These are phyloP conservation scores for Hippocampus zosterae DNA, from an alignment of 2,113 vertebrate genomes.

Conservation along the genomic window DNA sequence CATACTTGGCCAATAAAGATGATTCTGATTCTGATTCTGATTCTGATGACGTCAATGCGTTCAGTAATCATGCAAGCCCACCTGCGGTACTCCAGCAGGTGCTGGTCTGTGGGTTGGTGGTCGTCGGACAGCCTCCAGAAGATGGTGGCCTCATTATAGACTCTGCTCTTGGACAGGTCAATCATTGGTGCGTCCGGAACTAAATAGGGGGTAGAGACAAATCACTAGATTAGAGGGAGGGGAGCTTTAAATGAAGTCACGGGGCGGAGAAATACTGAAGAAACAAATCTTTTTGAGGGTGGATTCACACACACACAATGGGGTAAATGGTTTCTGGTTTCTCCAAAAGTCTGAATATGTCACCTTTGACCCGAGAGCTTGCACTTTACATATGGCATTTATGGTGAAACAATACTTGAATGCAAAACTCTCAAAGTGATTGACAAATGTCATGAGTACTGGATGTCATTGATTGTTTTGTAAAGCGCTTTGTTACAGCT, in stretches of 20 bases:
- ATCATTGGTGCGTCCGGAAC: slow-evolving; percentile 87
- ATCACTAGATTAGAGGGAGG: background rate
- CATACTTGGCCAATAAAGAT: too few relatives aligned
- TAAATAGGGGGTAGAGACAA: slow-evolving; percentile 37
- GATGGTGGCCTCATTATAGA: slow-evolving; percentile 86
- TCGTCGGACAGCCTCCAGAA: slow-evolving; percentile 83
- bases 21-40: too few relatives aligned
- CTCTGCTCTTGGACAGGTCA: slow-evolving; percentile 78
- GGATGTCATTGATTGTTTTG: background rate
- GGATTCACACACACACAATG: too few relatives aligned
- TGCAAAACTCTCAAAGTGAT: background rate
- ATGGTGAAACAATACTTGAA: background rate
- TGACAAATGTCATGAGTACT: background rate
- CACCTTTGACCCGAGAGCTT: background rate
- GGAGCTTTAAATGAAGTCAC: background rate
- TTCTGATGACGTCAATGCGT: background rate
- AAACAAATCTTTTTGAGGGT: background rate
- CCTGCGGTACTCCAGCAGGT: slow-evolving; percentile 85
- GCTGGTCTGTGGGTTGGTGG: slow-evolving; percentile 77
- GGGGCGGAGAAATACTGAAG: too few relatives aligned
- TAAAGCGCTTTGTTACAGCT: too few relatives aligned
- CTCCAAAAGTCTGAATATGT: background rate
- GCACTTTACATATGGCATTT: background rate
- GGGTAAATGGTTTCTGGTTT: background rate
- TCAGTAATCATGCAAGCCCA: slow-evolving; percentile 32